Percentiles rank a stretch among this genome's conserved stretches.
These are phyloP conservation scores for Salvelinus namaycush DNA, from an alignment of 2,113 vertebrate species.

Conservation along the genomic window DNA sequence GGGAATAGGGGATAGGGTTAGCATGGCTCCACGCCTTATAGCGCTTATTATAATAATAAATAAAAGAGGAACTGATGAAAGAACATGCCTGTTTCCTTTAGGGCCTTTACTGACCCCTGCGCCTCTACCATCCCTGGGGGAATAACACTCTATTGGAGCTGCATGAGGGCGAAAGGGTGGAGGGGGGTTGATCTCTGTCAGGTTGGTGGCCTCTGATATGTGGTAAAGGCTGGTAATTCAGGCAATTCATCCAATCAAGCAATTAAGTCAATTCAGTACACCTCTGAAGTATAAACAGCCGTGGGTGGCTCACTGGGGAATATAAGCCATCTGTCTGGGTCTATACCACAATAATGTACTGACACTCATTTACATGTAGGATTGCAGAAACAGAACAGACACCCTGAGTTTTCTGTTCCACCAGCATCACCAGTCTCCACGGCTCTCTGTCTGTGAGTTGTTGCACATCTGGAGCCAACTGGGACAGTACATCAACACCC, in stretches of 20 bases:
- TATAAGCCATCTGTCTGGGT: background rate
- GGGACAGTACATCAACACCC: no score
- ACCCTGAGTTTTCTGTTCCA: no score
- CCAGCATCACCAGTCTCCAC: no score
- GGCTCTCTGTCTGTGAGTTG: no score
- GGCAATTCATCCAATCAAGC: background rate
- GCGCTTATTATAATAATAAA: no score
- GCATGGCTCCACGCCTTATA: no score
- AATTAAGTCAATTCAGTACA: background rate
- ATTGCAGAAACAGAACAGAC: background rate
- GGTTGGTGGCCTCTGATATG: background rate
- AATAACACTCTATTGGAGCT: background rate
- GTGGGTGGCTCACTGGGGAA: background rate
- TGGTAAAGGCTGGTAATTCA: background rate
- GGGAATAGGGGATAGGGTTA: conserved; percentile 5
- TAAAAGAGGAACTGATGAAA: no score
- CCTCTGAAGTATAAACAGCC: background rate
- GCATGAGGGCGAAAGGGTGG: background rate
- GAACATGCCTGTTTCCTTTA: background rate
- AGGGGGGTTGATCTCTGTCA: background rate
- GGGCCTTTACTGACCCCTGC: background rate
- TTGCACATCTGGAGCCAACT: no score
- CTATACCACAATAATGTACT: background rate
- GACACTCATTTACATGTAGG: background rate
- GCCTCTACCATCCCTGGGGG: background rate